Conservation (phyloP, 2,113 vertebrate species). For the Halichoerus grypus region DNA sequence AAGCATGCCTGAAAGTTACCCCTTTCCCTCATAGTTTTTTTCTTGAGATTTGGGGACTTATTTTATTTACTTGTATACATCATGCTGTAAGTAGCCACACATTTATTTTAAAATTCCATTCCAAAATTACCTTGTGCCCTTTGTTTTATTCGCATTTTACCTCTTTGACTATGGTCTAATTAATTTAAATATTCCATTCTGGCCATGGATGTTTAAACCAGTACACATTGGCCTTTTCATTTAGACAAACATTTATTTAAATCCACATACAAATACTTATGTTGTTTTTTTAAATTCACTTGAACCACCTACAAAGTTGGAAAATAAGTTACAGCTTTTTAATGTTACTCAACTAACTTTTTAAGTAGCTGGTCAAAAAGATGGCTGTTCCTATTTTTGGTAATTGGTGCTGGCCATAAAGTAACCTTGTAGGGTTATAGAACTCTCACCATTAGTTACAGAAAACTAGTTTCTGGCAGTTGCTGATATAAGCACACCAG, state of each 20-base stretch:
- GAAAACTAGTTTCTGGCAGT: slow-evolving; percentile 28
- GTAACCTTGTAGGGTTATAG: background rate
- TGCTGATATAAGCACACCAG: background rate
- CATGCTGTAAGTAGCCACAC: slow-evolving; percentile 33
- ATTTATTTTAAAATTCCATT: slow-evolving; percentile 51
- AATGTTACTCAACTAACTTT: slow-evolving; percentile 36
- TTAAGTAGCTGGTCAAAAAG: slow-evolving; percentile 21
- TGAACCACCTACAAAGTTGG: background rate
- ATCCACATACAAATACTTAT: background rate
- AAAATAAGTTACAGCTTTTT: slow-evolving; percentile 30
- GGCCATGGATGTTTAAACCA: slow-evolving; percentile 59
- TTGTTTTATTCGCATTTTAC: slow-evolving; percentile 49
- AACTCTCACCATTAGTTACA: slow-evolving; percentile 57
- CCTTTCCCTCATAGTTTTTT: background rate
- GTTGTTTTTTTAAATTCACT: slow-evolving; percentile 2
- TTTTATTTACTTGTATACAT: background rate
- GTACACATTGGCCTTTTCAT: slow-evolving; percentile 13
- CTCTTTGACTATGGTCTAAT: slow-evolving; percentile 2
- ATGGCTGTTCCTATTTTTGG: background rate
- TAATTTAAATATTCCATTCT: slow-evolving; percentile 43
- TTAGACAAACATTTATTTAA: slow-evolving; percentile 36
- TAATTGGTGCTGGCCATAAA: background rate
- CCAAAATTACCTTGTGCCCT: background rate
- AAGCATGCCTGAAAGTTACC: slow-evolving; percentile 51
- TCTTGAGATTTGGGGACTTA: slow-evolving; percentile 26